Evolutionary conservation across 1,140 invertebrate species (phyloP).

Genomic region (Drosophila nannoptera): DNA sequence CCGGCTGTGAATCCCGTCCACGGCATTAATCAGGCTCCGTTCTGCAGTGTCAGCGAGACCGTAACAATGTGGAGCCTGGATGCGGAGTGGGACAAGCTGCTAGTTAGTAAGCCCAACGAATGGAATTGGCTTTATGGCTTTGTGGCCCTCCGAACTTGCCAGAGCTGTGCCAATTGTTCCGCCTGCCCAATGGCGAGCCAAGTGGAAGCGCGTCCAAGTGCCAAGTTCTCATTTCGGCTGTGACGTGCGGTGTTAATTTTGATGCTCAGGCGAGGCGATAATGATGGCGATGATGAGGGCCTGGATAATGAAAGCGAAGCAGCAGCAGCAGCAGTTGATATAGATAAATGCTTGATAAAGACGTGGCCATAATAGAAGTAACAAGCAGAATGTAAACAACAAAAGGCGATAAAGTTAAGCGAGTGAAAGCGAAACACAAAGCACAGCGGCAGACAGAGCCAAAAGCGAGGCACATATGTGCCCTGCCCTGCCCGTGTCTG

Average conservation of each 20-base stretch:
- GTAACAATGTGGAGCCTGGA: slow-evolving; percentile 5
- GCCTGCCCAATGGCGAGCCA: neutral
- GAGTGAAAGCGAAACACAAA: slow-evolving; percentile 64
- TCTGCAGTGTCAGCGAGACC: slow-evolving; percentile 12
- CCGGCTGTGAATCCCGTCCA: too few relatives aligned
- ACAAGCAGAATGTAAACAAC: slow-evolving; percentile 46
- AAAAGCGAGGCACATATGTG: slow-evolving; percentile 31
- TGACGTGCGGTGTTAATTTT: slow-evolving; percentile 49
- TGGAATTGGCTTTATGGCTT: slow-evolving; percentile 15
- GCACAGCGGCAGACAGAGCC: slow-evolving; percentile 37
- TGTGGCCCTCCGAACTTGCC: neutral
- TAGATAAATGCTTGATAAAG: slow-evolving; percentile 28
- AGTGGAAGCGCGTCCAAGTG: slow-evolving; percentile 8
- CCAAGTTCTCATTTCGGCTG: slow-evolving; percentile 35
- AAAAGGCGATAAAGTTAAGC: slow-evolving; percentile 59
- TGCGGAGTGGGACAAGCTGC: neutral
- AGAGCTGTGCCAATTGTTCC: slow-evolving; percentile 14
- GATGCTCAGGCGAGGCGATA: slow-evolving; percentile 17
- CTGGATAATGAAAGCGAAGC: neutral
- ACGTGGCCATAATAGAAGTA: slow-evolving; percentile 33
- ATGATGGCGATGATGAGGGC: slow-evolving; percentile 7
- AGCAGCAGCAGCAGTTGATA: neutral
- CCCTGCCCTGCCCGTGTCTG: neutral
- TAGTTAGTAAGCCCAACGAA: slow-evolving; percentile 17
- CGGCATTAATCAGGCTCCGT: slow-evolving; percentile 8